phyloP scores from a whole-genome alignment of 2,797 vertebrate genomes.

The Megalops cyprinoides region DNA sequence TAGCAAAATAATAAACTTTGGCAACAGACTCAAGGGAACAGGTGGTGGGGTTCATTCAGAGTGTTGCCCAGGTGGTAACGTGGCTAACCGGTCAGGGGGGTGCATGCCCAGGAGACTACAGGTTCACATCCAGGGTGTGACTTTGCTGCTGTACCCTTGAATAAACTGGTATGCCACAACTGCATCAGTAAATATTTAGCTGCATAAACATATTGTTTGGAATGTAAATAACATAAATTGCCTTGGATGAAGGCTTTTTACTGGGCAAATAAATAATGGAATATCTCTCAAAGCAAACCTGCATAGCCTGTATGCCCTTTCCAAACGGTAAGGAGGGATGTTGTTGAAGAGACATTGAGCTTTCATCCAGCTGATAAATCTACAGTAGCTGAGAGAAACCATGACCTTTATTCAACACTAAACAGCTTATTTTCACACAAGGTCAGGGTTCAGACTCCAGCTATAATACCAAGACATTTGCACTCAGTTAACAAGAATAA shows the following conservation, averaged over 20 bases:
- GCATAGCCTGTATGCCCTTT: too few relatives aligned
- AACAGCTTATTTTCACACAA: too few relatives aligned
- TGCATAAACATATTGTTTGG: neutral
- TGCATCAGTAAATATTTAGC: neutral
- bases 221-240: neutral
- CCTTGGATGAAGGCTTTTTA: neutral
- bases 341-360: too few relatives aligned
- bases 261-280: neutral
- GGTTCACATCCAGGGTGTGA: neutral
- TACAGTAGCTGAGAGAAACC: too few relatives aligned
- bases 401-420: too few relatives aligned
- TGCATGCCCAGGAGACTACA: neutral
- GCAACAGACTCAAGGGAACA: neutral
- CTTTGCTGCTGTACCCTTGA: neutral
- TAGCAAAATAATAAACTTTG: neutral
- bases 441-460: too few relatives aligned
- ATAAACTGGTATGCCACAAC: neutral
- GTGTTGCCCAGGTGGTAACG: neutral
- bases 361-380: too few relatives aligned
- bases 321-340: too few relatives aligned
- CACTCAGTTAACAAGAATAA: too few relatives aligned
- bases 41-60: neutral
- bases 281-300: neutral
- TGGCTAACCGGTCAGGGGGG: neutral
- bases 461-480: too few relatives aligned